Conservation (phyloP, 2,888 invertebrate species). For the Drosophila flavopinicola region DNA sequence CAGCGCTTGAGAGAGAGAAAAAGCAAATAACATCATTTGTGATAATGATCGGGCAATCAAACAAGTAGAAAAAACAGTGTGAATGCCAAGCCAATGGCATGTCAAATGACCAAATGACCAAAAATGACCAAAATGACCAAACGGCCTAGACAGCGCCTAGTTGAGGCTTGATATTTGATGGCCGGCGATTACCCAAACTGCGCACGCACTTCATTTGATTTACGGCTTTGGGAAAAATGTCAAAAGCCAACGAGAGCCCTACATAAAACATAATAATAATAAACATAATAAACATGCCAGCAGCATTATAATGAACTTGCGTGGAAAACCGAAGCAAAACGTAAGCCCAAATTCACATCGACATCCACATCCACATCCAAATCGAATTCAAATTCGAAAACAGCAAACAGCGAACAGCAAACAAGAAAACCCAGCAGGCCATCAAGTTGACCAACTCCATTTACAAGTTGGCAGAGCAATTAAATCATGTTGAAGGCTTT, state of each 20-base stretch:
- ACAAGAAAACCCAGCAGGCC: constrained; percentile 39
- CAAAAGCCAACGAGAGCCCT: constrained; percentile 28
- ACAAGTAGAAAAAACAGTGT: constrained; percentile 53
- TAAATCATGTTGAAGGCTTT: constrained; percentile 45
- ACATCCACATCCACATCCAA: constrained; percentile 17
- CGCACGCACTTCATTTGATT: constrained; percentile 50
- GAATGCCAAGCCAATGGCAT: constrained; percentile 71
- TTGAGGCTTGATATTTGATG: constrained; percentile 1
- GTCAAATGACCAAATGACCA: constrained; percentile 63
- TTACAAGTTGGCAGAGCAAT: constrained; percentile 33
- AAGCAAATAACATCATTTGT: constrained; percentile 60
- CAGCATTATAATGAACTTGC: constrained; percentile 58
- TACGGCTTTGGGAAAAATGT: constrained; percentile 35
- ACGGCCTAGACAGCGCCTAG: constrained; percentile 62
- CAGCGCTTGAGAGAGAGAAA: no score
- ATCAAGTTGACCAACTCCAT: constrained; percentile 44
- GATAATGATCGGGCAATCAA: constrained; percentile 75
- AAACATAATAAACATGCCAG: constrained; percentile 62
- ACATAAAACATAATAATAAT: constrained; percentile 54
- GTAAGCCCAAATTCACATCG: constrained; percentile 9
- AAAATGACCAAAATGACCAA: constrained; percentile 24
- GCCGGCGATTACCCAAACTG: constrained; percentile 27
- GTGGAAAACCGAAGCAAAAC: constrained; percentile 34
- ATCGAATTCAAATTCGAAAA: constrained; percentile 16
- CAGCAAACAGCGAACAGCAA: constrained; percentile 12